phyloP scores from a whole-genome alignment of 2,113 vertebrate genomes.

The Corydoras maculifer region DNA sequence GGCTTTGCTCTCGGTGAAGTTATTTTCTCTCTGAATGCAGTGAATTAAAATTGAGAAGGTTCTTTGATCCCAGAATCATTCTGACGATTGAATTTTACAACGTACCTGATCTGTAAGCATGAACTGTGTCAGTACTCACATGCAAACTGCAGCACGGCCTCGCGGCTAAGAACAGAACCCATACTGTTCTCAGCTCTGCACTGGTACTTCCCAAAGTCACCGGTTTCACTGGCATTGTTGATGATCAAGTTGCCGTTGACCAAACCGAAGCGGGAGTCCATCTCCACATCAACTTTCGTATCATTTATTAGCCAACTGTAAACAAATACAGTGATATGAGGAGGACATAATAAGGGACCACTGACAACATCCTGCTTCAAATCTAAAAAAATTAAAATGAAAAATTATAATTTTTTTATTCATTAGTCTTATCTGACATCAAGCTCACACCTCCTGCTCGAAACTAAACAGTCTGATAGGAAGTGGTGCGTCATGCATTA shows the following conservation, averaged over 20 bases:
- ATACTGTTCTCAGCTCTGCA: conserved; percentile 79
- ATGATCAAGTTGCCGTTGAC: conserved; percentile 85
- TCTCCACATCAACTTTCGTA: conserved; percentile 72
- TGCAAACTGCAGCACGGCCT: conserved; percentile 85
- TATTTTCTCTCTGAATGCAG: no score
- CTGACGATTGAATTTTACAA: no score
- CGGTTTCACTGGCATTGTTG: conserved; percentile 74
- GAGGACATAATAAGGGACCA: no score
- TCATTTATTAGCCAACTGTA: conserved; percentile 87
- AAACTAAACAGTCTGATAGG: not conserved
- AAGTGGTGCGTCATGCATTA: conserved; percentile 15
- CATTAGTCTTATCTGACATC: not conserved
- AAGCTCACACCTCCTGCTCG: not conserved
- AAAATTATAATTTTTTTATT: no score
- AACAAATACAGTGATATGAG: conserved; percentile 16
- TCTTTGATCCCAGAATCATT: no score
- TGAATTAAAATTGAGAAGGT: no score
- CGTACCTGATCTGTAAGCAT: no score
- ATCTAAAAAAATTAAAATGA: no score
- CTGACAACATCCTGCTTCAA: no score
- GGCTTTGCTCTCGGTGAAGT: no score
- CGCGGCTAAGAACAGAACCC: conserved; percentile 81
- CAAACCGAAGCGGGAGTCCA: conserved; percentile 80
- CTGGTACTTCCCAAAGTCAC: conserved; percentile 83
- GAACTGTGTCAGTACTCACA: conserved; percentile 73